Base-by-base conservation (phyloP, 1,140 invertebrate species). In the Lepidurus arcticus region DNA sequence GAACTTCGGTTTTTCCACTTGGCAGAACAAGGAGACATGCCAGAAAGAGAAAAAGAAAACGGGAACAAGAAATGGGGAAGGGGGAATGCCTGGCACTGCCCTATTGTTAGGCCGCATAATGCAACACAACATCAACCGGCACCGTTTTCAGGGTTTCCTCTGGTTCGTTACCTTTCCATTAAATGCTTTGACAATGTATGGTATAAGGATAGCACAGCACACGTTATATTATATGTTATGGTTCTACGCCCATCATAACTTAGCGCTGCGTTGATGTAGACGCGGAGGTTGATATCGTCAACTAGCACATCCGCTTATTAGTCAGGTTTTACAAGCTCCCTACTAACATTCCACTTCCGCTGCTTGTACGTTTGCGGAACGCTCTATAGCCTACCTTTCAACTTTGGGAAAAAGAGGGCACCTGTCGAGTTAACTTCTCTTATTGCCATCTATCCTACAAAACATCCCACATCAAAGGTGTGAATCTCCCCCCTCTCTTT, bases 101-200 rank as follows among this genome's bases (percentile, higher is more conserved):
- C 53, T 65, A 65, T 65, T 65, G 53, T 65, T 65, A 65, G 53
- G 53, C 21, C 53, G 53, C 53, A 65, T 65, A 65, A 65, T 65
- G 53, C 53, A 65, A n/a, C 21, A 21, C 53, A 34, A 34, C 53
- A 21, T 21, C 53, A 65, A 65, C n/a, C 34, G 53, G 53, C 21
- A 21, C 53, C 53, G 53, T 65, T 65, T 65, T 65, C 53, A 65
- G 34, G 34, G 53, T 65, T 65, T 65, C 53, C 53, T 65, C 53
- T 16, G 53, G 53, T 65, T 65, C 53, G 53, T 65, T 65, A 65
- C 53, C 53, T 65, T 65, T 65, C 53, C 21, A 21, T 65, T 65
- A 65, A 65, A 21, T 65, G 53, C 53, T 65, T 34, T 65, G 53
- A 65, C 53, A 65, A 65, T 65, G 21, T 65, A 21, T 21, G 53